Conservation (phyloP, 1,140 invertebrate species). For the Oreohelix idahoensis region DNA sequence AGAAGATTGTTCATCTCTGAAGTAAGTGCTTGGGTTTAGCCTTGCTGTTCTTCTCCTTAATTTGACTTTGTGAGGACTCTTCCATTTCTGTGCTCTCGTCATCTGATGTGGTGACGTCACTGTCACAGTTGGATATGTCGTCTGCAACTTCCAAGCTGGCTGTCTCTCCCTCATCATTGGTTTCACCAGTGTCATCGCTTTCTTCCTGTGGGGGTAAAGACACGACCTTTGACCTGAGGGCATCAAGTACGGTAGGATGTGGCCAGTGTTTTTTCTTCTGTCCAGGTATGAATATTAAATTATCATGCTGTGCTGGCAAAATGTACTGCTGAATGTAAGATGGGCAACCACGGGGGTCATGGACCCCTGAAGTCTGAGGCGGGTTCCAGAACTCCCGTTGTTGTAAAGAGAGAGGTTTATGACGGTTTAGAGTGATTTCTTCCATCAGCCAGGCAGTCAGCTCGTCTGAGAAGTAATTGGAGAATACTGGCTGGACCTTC, state of each 20-base stretch:
- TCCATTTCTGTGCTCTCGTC: slow-evolving; percentile 55
- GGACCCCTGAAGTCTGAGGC: slow-evolving; percentile 41
- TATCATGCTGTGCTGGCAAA: slow-evolving; percentile 40
- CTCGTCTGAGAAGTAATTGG: slow-evolving; percentile 62
- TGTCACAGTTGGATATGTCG: slow-evolving; percentile 51
- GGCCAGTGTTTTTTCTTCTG: slow-evolving; percentile 53
- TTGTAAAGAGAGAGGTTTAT: slow-evolving; percentile 53
- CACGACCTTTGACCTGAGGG: slow-evolving; percentile 44
- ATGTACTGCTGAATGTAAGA: slow-evolving; percentile 64
- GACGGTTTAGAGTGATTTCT: slow-evolving; percentile 68
- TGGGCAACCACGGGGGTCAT: slow-evolving; percentile 68
- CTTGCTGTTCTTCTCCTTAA: slow-evolving; percentile 50
- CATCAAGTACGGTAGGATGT: slow-evolving; percentile 67
- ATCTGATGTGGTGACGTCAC: slow-evolving; percentile 52
- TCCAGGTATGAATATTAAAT: background rate
- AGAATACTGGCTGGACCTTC: slow-evolving; percentile 61
- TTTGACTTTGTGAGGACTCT: slow-evolving; percentile 71
- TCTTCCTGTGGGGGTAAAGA: slow-evolving; percentile 40
- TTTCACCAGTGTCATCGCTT: slow-evolving; percentile 25
- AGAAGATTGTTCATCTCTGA: background rate
- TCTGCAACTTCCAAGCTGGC: slow-evolving; percentile 57
- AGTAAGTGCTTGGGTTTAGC: background rate
- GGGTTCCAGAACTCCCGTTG: slow-evolving; percentile 68
- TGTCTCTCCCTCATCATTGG: background rate
- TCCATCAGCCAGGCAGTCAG: slow-evolving; percentile 64